Evolutionary conservation across 1,140 invertebrate genomes (phyloP).

Genomic region (Drosophila kikkawai): DNA sequence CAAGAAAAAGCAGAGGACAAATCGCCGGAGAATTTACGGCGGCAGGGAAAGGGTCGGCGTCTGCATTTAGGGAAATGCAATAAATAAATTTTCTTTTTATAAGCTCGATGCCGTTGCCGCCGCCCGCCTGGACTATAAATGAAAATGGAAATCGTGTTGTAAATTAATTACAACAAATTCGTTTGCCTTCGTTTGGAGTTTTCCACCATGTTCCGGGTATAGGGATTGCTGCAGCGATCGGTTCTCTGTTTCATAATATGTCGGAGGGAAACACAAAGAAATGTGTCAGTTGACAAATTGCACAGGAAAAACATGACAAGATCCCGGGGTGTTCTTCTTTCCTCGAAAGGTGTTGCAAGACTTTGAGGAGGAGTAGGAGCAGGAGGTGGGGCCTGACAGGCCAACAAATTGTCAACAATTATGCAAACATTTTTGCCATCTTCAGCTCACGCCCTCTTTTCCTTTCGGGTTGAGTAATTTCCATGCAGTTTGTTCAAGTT

Average conservation of each 20-base stretch:
- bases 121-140: constrained; percentile 38
- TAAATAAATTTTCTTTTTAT: constrained; percentile 76
- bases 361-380: constrained; percentile 14
- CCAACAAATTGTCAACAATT: constrained; percentile 80
- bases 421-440: constrained; percentile 78
- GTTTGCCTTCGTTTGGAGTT: constrained; percentile 26
- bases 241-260: constrained; percentile 67
- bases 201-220: constrained; percentile 6
- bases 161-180: constrained; percentile 83
- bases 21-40: constrained; percentile 52
- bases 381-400: constrained; percentile 48
- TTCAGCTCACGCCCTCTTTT: constrained; percentile 17
- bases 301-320: constrained; percentile 84
- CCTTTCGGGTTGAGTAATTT: constrained; percentile 65
- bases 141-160: constrained; percentile 71
- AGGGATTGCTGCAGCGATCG: constrained; percentile 20
- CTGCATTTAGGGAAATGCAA: constrained; percentile 50
- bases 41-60: constrained; percentile 22
- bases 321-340: constrained; percentile 48
- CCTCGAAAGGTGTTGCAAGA: constrained; percentile 76
- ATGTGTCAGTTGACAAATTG: constrained; percentile 84
- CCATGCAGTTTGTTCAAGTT: constrained; percentile 82
- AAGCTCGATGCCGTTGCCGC: constrained; percentile 6
- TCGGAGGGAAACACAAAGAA: constrained; percentile 43
- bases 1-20: constrained; percentile 32